Conservation (phyloP, 2,113 vertebrate species). For the Eptesicus fuscus region DNA sequence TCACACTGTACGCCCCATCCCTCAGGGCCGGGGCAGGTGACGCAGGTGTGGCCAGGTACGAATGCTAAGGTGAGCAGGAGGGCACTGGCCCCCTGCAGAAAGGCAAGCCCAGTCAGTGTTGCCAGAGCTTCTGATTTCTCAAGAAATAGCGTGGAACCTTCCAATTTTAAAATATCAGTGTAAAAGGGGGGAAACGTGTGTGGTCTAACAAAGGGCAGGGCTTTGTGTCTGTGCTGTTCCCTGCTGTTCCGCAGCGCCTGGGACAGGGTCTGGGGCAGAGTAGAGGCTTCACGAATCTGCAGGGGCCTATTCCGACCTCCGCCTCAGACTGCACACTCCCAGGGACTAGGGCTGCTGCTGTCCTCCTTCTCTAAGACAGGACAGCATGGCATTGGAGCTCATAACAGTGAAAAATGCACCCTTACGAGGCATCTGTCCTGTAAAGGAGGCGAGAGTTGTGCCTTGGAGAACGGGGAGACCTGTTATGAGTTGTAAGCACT, state of each 20-base stretch:
- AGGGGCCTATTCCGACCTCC: neutral
- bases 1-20: neutral
- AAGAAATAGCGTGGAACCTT: neutral
- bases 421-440: neutral
- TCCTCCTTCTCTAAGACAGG: neutral
- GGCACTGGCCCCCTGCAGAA: neutral
- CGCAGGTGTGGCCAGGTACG: neutral
- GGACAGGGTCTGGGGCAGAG: neutral
- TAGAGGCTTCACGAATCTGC: neutral
- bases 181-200: neutral
- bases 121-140: slow-evolving; percentile 2
- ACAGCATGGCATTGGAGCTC: neutral
- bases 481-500: neutral
- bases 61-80: neutral
- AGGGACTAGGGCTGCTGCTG: no score
- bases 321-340: neutral
- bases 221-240: neutral
- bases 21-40: rapidly evolving
- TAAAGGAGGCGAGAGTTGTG: neutral
- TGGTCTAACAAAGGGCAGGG: neutral
- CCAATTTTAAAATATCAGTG: slow-evolving; percentile 25
- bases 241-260: neutral
- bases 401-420: neutral
- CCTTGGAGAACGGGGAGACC: neutral
- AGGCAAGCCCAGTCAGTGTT: neutral